Conservation (phyloP, 2,113 vertebrate species). For the Platanista minor region DNA sequence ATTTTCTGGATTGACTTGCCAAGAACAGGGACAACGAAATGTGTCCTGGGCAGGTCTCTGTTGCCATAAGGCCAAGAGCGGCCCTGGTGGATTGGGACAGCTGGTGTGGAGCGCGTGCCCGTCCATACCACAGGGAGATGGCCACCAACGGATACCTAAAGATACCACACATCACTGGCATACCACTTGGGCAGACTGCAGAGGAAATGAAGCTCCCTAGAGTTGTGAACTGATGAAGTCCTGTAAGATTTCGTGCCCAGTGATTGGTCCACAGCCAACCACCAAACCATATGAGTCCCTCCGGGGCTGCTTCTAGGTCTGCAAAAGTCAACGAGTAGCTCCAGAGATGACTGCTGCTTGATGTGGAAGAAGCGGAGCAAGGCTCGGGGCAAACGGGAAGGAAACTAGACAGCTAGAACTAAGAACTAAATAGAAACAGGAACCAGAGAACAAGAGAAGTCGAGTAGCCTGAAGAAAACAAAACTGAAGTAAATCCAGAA, state of each 20-base stretch:
- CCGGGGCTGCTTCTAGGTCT: not conserved
- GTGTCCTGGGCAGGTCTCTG: not conserved
- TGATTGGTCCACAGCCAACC: not conserved
- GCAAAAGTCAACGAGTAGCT: not conserved
- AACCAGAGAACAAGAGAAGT: not conserved
- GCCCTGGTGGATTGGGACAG: not conserved
- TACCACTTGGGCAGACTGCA: not conserved
- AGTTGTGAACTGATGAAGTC: not conserved
- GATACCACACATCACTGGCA: not conserved
- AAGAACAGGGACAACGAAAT: not conserved
- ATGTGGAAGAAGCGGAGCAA: not conserved
- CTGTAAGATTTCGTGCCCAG: not conserved
- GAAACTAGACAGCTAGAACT: not conserved
- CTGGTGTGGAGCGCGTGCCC: not conserved
- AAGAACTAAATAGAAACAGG: slow-evolving; percentile 11
- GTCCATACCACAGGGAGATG: not conserved
- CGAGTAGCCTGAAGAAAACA: not conserved
- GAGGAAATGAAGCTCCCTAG: not conserved
- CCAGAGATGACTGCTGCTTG: not conserved
- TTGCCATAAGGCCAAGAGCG: not conserved
- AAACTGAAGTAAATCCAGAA: not conserved
- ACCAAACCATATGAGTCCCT: not conserved
- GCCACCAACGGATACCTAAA: not conserved
- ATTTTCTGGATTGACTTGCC: not conserved
- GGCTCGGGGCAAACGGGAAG: not conserved